Percentiles rank a stretch among this genome's conserved stretches.
phyloP scores from a whole-genome alignment of 2,888 invertebrate genomes.

The Kryphioiulus occultus region DNA sequence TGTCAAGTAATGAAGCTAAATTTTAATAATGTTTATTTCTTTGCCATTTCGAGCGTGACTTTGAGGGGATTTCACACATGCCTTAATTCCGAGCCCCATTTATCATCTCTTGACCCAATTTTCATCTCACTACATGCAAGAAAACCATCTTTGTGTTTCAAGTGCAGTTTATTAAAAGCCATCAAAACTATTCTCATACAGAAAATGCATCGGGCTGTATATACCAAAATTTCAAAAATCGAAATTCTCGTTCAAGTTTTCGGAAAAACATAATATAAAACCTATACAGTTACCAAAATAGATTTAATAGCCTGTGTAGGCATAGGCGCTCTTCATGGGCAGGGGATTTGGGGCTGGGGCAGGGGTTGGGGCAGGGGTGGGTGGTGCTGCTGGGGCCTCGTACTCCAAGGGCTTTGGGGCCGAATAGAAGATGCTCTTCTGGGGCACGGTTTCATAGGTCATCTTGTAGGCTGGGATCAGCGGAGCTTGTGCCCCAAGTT shows the following conservation, averaged over 20 bases:
- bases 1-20: too few species aligned
- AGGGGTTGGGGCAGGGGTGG: neutral
- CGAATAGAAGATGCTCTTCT: neutral
- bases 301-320: conserved; percentile 21
- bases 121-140: neutral
- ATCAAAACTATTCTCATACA: conserved; percentile 21
- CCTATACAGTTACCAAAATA: neutral
- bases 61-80: too few species aligned
- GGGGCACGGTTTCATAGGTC: neutral
- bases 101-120: too few species aligned
- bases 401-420: neutral
- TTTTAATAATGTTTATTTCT: too few species aligned
- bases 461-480: neutral
- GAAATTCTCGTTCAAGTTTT: neutral
- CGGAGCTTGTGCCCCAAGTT: neutral
- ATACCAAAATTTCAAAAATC: neutral
- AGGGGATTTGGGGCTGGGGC: conserved; percentile 31
- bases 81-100: too few species aligned
- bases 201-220: conserved; percentile 6
- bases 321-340: conserved; percentile 13
- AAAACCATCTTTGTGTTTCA: neutral
- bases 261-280: neutral
- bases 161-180: neutral
- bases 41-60: too few species aligned
- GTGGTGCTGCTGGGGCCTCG: neutral